Evolutionary conservation across 2,797 vertebrate genomes (phyloP), one percentile per base, ranked within the genome.

Genomic region (Eulemur rubriventer): DNA sequence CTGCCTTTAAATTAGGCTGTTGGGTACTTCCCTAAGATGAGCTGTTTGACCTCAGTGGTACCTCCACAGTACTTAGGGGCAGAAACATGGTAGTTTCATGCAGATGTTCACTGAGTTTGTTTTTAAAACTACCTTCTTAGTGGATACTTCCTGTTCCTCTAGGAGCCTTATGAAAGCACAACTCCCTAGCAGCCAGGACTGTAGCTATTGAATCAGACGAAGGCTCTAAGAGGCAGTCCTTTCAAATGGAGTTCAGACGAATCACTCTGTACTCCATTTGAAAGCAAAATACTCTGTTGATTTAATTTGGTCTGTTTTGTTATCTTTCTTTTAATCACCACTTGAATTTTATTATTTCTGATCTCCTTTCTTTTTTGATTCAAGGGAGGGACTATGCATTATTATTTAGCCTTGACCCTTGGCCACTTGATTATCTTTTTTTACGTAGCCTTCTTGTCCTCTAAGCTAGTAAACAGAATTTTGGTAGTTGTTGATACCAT

Each of bases 231-330:
- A 94, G 46, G 14, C 50, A 67, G n/a, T 10, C 11, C 76, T 97
- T 75, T 91, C 43, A 86, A 72, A 4, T 88, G 26, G 43, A 91
- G 57, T 75, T 93, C 55, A 85, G 41, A 92, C 6, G 50, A n/a
- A 59, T 78, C 67, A 38, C 14, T 87, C 13, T 67, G 26, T 76
- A 22, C 55, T 57, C 22, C 55, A 57, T 57, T 9, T 57, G 55
- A 57, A 57, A 57, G 55, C 65, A 78, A 63, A 85, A 90, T 73
- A 72, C 33, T 73, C 3, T 92, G 18, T 81, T 87, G 24, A 38
- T 84, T 89, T 89, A 83, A 63, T 95, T 93, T 95, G 41, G 48
- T 85, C 9, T 80, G 59, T 61, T 82, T 93, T 82, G 46, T 90
- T 87, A 78, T 50, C 61, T 96, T 75, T 63, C 80, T 94, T 92